Base-by-base conservation (phyloP, 2,797 vertebrate species). In the Rhinophrynus dorsalis region DNA sequence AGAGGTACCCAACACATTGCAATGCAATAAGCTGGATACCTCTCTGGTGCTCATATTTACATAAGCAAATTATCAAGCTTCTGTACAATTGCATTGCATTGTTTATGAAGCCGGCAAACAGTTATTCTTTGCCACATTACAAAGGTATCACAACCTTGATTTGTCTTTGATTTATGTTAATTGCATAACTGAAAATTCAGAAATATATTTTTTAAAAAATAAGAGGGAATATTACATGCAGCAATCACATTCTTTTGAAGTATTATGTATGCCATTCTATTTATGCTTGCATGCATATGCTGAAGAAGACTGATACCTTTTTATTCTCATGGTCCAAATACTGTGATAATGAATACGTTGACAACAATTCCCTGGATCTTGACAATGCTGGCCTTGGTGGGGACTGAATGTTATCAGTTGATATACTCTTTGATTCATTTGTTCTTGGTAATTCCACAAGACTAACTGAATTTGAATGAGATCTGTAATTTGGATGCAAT, bases 321-420 rank as follows among this genome's bases (percentile, higher is more conserved):
- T 90, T 91, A 88, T 86, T 88, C 78, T 92, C 92, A 77, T 77
- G 81, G 76, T 88, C 91, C 79, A 84, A 40, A 78, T 75, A 27
- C 75, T 69, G 60, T 74, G 81, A 80, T 80, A 86, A 88, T 79
- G 73, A 64, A 10, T 74, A 72, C 48, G 91, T 85, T 86, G 94
- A 90, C 79, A 84, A 86, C 82, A 82, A 75, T 61, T 84, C 80
- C 77, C 84, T 88, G 78, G 87, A 83, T 90, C 90, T 90, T 44
- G 89, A 90, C 75, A 90, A 84, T n/a, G 90, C 81, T 67, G 85
- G 84, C 68, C 88, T 85, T 51, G 90, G 86, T 76, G 91, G 86
- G 68, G 85, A 50, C 56, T 77, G 74, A 40, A 88, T 85, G 78
- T 87, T 81, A 59, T 84, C 82, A 38, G 91, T 87, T 51, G 91